phyloP scores from a whole-genome alignment of 2,797 vertebrate genomes.

The Rhinichthys osculus region DNA sequence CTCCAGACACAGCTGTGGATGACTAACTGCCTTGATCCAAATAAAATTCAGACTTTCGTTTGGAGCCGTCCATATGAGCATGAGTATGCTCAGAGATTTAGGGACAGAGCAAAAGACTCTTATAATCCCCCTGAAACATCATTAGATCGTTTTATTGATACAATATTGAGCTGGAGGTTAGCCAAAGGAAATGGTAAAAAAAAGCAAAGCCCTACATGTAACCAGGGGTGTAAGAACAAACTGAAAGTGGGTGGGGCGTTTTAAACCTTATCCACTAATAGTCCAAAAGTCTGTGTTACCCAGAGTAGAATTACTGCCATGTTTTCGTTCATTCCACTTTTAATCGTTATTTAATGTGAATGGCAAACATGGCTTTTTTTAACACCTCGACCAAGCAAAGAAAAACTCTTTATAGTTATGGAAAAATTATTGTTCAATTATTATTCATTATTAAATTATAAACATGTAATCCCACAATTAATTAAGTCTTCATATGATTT shows the following conservation, averaged over 20 bases:
- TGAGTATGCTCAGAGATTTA: constrained; percentile 24
- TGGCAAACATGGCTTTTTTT: neutral
- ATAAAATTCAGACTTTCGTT: constrained; percentile 41
- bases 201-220: constrained; percentile 25
- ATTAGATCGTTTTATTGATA: constrained; percentile 39
- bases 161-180: constrained; percentile 33
- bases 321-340: neutral
- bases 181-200: constrained; percentile 18
- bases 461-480: neutral
- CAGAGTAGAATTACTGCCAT: neutral
- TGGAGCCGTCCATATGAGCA: constrained; percentile 48
- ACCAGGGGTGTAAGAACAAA: neutral
- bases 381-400: neutral
- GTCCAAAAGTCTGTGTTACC: constrained; percentile 8
- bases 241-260: neutral
- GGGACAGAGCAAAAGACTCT: neutral
- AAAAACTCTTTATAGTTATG: neutral
- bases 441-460: neutral
- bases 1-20: constrained; percentile 55
- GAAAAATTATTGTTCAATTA: too few relatives aligned
- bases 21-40: constrained; percentile 58
- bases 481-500: neutral
- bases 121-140: constrained; percentile 40
- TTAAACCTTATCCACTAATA: neutral
- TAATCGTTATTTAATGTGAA: neutral